Percentiles rank a stretch among this genome's conserved stretches.
These are phyloP conservation scores for Rhyacophila brunnea DNA, from an alignment of 1,140 invertebrate species.

Conservation along the genomic window DNA sequence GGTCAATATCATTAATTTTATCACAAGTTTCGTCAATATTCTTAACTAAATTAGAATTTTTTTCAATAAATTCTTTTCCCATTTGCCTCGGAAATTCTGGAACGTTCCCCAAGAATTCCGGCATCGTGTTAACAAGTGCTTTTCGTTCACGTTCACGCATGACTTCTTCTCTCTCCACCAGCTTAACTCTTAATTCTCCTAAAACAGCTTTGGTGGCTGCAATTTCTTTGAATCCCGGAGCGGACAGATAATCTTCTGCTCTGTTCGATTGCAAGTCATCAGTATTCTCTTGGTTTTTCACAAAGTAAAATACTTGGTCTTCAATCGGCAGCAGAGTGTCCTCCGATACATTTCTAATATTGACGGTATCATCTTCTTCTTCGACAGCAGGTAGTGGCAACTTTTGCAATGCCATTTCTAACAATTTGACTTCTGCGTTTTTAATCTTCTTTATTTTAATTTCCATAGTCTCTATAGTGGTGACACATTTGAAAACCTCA, in stretches of 20 bases:
- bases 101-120: slow-evolving; percentile 41
- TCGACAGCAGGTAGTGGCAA: slow-evolving; percentile 26
- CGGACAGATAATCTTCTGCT: slow-evolving; percentile 20
- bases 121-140: slow-evolving; percentile 50
- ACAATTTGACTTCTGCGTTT: slow-evolving; percentile 25
- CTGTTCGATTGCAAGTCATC: not conserved
- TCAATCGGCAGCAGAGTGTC: slow-evolving; percentile 23
- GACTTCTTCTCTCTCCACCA: slow-evolving; percentile 48
- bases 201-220: slow-evolving; percentile 22
- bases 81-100: slow-evolving; percentile 52
- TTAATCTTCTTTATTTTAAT: slow-evolving; percentile 24
- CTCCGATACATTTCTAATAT: slow-evolving; percentile 21
- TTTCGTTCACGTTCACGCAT: slow-evolving; percentile 51
- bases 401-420: slow-evolving; percentile 22
- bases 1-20: no score
- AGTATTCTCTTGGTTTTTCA: slow-evolving; percentile 24
- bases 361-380: slow-evolving; percentile 14
- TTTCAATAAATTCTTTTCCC: not conserved
- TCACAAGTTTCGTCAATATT: no score
- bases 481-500: slow-evolving; percentile 18
- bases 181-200: slow-evolving; percentile 43
- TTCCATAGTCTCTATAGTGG: slow-evolving; percentile 10
- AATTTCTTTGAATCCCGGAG: slow-evolving; percentile 25
- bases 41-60: no score
- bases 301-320: slow-evolving; percentile 32